phyloP scores from a whole-genome alignment of 2,113 vertebrate species.

The Hemiscyllium ocellatum region DNA sequence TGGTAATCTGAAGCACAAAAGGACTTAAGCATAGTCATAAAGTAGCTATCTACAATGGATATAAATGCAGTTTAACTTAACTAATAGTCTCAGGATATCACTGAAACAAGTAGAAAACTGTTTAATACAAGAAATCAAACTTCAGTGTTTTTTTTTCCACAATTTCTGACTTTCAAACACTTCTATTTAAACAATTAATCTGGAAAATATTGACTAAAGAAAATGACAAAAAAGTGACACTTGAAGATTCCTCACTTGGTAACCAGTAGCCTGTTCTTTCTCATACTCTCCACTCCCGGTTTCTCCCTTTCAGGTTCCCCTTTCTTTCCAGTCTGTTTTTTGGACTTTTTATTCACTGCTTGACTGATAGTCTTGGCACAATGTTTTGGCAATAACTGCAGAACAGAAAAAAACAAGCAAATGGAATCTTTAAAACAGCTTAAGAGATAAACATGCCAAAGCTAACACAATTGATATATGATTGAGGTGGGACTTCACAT shows the following conservation, averaged over 20 bases:
- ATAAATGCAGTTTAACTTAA: neutral
- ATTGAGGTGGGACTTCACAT: neutral
- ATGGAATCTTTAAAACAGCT: slow-evolving; percentile 42
- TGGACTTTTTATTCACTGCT: slow-evolving; percentile 95
- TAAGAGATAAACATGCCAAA: slow-evolving; percentile 9
- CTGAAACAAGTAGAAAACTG: neutral
- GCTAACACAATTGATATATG: neutral
- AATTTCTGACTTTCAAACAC: neutral
- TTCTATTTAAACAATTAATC: neutral
- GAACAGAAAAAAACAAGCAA: slow-evolving; percentile 43
- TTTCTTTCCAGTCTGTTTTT: slow-evolving; percentile 96
- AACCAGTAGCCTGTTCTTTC: slow-evolving; percentile 95
- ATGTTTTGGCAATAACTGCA: slow-evolving; percentile 91
- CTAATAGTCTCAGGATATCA: neutral
- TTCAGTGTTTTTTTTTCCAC: neutral
- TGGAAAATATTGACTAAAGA: neutral
- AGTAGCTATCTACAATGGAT: neutral
- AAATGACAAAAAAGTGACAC: neutral
- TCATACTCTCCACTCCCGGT: slow-evolving; percentile 97
- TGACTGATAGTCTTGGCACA: slow-evolving; percentile 99
- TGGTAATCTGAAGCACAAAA: too few species aligned
- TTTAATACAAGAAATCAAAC: neutral
- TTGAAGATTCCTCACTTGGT: slow-evolving; percentile 75
- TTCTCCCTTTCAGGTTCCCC: slow-evolving; percentile 96
- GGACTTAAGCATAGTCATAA: too few species aligned